Conservation (phyloP, 2,113 vertebrate species). For the Pitta sordida region DNA sequence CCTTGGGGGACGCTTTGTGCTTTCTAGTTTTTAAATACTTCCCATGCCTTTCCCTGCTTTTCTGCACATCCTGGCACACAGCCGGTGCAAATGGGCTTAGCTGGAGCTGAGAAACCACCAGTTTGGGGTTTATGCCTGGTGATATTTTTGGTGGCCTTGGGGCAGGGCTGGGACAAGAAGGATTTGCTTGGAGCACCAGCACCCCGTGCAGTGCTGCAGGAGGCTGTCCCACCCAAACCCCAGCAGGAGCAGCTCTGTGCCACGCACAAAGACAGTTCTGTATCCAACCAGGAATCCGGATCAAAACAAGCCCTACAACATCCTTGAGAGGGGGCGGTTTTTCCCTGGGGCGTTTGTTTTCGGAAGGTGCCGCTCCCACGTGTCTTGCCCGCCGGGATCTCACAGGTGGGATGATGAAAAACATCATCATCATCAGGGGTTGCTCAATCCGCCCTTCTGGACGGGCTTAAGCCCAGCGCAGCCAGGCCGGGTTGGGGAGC, state of each 20-base stretch:
- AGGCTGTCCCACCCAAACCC: not conserved
- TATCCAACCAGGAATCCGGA: not conserved
- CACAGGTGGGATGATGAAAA: accelerated
- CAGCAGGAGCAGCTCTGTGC: accelerated
- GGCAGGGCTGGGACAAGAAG: not conserved
- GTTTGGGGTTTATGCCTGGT: not conserved
- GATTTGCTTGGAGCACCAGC: not conserved
- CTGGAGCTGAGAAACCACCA: not conserved
- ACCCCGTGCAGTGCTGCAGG: accelerated
- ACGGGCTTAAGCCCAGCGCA: not conserved
- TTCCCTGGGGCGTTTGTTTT: accelerated
- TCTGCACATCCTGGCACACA: not conserved
- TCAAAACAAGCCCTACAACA: not conserved
- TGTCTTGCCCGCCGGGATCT: not conserved
- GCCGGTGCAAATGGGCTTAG: accelerated
- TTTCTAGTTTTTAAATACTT: not conserved
- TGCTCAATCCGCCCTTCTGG: not conserved
- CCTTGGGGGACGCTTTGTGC: not conserved
- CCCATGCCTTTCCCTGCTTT: not conserved
- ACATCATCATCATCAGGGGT: too few relatives aligned
- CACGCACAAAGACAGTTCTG: not conserved
- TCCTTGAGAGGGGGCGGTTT: not conserved
- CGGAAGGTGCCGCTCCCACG: not conserved
- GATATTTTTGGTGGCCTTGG: accelerated
- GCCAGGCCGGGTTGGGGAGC: not conserved